phyloP scores from a whole-genome alignment of 2,113 vertebrate species.

The Dipodomys stephensi region DNA sequence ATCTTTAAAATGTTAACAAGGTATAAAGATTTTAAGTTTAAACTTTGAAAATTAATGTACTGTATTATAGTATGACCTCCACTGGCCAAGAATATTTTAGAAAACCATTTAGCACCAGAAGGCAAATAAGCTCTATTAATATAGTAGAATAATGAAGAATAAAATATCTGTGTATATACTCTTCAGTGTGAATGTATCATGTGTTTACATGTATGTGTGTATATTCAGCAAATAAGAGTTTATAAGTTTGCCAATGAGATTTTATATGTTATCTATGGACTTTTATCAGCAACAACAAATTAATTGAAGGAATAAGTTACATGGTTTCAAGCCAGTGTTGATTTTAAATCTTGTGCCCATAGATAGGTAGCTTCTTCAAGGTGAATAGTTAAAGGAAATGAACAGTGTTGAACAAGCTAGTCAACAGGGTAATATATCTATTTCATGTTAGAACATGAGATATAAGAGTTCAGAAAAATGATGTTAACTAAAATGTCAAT shows the following conservation, averaged over 20 bases:
- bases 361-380: neutral
- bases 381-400: slow-evolving; percentile 16
- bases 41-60: slow-evolving; percentile 45
- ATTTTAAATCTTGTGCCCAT: slow-evolving; percentile 30
- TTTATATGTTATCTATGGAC: neutral
- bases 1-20: slow-evolving; percentile 33
- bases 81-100: slow-evolving; percentile 1
- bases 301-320: neutral
- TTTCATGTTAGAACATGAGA: neutral
- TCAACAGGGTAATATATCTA: neutral
- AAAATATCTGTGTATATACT: neutral
- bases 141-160: neutral
- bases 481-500: slow-evolving; percentile 33
- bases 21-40: slow-evolving; percentile 29
- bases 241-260: neutral
- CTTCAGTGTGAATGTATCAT: neutral
- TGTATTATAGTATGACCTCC: neutral
- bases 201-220: neutral
- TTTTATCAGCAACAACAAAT: neutral
- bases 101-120: slow-evolving; percentile 50
- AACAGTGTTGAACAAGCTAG: neutral
- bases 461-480: slow-evolving; percentile 50
- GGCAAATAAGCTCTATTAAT: neutral
- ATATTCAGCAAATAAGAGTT: neutral
- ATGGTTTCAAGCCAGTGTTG: slow-evolving; percentile 9